phyloP scores from a whole-genome alignment of 2,797 vertebrate genomes.

The Diplodus sargus region DNA sequence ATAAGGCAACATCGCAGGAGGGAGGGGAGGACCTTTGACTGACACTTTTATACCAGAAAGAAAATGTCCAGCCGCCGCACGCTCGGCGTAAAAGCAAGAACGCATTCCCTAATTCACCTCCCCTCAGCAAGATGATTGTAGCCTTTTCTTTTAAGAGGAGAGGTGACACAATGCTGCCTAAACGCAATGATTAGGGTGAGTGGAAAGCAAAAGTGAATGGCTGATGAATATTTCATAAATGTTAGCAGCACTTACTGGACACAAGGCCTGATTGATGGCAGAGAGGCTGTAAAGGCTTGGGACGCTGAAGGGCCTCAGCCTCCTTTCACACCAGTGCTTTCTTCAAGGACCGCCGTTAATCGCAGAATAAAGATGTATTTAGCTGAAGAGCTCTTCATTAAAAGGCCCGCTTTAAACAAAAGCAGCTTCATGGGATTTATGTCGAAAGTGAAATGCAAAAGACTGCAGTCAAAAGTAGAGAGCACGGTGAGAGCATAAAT shows the following conservation, averaged over 20 bases:
- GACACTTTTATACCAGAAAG: constrained; percentile 85
- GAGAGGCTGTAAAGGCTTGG: constrained; percentile 94
- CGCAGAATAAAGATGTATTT: constrained; percentile 92
- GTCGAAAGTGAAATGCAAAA: constrained; percentile 81
- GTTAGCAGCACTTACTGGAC: constrained; percentile 98
- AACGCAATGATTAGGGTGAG: constrained; percentile 96
- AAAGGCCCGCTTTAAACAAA: constrained; percentile 89
- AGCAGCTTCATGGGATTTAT: constrained; percentile 84
- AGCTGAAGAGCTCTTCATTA: constrained; percentile 98
- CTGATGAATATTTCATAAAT: constrained; percentile 99
- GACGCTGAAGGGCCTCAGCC: constrained; percentile 92
- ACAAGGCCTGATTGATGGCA: constrained; percentile 94
- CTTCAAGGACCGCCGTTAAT: constrained; percentile 91
- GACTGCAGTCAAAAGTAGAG: constrained; percentile 52
- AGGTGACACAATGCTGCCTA: constrained; percentile 84
- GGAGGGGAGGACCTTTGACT: constrained; percentile 85
- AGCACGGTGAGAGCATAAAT: constrained; percentile 42
- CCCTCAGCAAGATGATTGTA: constrained; percentile 95
- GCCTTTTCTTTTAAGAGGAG: constrained; percentile 77
- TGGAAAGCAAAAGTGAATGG: constrained; percentile 96
- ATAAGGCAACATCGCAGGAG: constrained; percentile 47
- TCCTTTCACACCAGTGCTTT: constrained; percentile 85
- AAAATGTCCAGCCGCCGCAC: constrained; percentile 88
- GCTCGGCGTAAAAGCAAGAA: constrained; percentile 88
- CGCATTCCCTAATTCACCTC: constrained; percentile 88